phyloP scores from a whole-genome alignment of 2,113 vertebrate genomes.

The Nicator chloris region DNA sequence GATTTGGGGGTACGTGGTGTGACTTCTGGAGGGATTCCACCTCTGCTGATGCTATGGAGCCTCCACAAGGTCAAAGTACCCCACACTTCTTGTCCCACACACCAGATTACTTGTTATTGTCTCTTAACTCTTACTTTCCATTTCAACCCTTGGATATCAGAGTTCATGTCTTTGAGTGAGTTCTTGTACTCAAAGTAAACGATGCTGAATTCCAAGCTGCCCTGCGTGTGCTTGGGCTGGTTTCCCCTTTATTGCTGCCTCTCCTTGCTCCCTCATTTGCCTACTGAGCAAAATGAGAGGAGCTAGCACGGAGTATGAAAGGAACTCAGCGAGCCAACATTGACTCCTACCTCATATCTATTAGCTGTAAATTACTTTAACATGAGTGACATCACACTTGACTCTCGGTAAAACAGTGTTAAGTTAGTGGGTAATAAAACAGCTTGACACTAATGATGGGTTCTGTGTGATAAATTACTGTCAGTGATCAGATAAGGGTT shows the following conservation, averaged over 20 bases:
- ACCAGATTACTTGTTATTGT: neutral
- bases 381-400: conserved; percentile 69
- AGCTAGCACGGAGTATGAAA: neutral
- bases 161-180: neutral
- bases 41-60: neutral
- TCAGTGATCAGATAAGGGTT: conserved; percentile 66
- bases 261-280: neutral
- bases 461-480: conserved; percentile 67
- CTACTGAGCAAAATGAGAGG: conserved; percentile 16
- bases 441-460: conserved; percentile 71
- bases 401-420: conserved; percentile 69
- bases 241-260: neutral
- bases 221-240: neutral
- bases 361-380: conserved; percentile 66
- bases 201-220: neutral
- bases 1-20: neutral
- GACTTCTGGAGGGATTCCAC: neutral
- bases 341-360: conserved; percentile 47
- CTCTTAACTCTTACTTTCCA: neutral
- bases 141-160: neutral
- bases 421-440: conserved; percentile 68
- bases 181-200: neutral
- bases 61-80: neutral
- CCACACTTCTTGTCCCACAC: neutral
- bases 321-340: conserved; percentile 19